phyloP scores from a whole-genome alignment of 2,797 vertebrate genomes.

The Chromis chromis region DNA sequence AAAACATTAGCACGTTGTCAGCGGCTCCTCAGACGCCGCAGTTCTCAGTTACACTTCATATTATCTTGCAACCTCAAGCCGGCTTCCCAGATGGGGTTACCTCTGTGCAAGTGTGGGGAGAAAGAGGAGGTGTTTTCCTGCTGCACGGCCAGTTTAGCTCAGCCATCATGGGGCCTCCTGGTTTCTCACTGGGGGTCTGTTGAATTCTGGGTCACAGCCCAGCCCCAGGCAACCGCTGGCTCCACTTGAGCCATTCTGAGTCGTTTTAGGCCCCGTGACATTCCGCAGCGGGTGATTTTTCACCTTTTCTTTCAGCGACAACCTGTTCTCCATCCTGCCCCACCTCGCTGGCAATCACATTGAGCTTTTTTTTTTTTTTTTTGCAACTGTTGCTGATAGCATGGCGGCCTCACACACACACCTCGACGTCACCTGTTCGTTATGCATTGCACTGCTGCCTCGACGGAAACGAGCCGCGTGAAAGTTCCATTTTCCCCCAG shows the following conservation, averaged over 20 bases:
- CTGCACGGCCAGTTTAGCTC: constrained; percentile 57
- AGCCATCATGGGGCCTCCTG: constrained; percentile 54
- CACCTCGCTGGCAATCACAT: constrained; percentile 43
- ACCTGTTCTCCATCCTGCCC: constrained; percentile 57
- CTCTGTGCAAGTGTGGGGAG: constrained; percentile 45
- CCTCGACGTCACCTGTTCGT: constrained; percentile 65
- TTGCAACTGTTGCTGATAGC: constrained; percentile 65
- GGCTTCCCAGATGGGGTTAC: constrained; percentile 69
- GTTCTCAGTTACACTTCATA: constrained; percentile 69
- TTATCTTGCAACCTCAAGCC: constrained; percentile 55
- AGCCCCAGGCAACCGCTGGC: constrained; percentile 65
- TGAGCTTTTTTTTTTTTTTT: not conserved
- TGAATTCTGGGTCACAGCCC: constrained; percentile 73
- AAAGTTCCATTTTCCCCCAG: constrained; percentile 69
- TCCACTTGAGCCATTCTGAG: constrained; percentile 51
- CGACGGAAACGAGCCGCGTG: constrained; percentile 53
- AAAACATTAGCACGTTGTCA: constrained; percentile 80
- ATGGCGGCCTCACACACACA: not conserved
- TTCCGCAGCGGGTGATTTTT: constrained; percentile 58
- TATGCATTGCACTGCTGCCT: constrained; percentile 62
- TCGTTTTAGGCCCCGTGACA: constrained; percentile 50
- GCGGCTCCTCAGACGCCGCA: constrained; percentile 63
- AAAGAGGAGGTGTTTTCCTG: constrained; percentile 66
- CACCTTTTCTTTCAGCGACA: constrained; percentile 61
- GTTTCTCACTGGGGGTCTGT: constrained; percentile 64